Base-by-base conservation (phyloP, 2,888 invertebrate species). In the Eretmocerus hayati region DNA sequence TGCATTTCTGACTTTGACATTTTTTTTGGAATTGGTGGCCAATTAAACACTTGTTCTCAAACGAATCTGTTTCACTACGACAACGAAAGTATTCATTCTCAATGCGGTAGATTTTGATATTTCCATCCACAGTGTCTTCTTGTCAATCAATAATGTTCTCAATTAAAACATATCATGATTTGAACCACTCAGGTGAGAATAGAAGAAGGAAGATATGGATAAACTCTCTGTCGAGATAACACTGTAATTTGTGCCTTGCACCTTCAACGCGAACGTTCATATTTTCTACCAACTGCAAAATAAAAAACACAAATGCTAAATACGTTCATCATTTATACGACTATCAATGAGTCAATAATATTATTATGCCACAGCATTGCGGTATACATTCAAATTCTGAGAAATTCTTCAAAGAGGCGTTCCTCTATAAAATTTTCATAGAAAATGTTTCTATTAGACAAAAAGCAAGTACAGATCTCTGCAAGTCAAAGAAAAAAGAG, bases 251-350 rank as follows among this genome's bases (percentile, higher is more conserved):
- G 26, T 9, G 26, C 11, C 8, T 26, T 9, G 11, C 26, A 21
- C 42, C 41, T 16, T 44, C 26, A 18, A 35, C 9, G 20, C 20
- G 9, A 18, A 35, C 35, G 18, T 11, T 26, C 26, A 6, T 26
- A 6, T 40, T 23, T 36, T 19, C 33, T 23, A 32, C 35, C 22
- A 23, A 31, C 41, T 37, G 18, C 37, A 37, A 18, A 13, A 19
- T 56, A 48, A 50, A 57, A 20, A 42, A 52, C 35, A 26, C 48
- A 52, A 53, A 56, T 45, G 44, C 56, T 50, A 57, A 59, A 55
- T 61, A 58, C 59, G 60, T 55, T 57, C 59, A 60, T 57, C 62
- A 60, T 61, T 59, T 59, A 59, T 46, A 47, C 56, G 44, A 46
- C 43, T 49, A 46, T 52, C 32, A 49, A 37, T 59, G 56, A 56